Percentiles rank a stretch among this genome's conserved stretches.
Evolutionary conservation across 35 echinoderm and acorn worm genomes (phyloP).

Genomic region (Apostichopus californicus): DNA sequence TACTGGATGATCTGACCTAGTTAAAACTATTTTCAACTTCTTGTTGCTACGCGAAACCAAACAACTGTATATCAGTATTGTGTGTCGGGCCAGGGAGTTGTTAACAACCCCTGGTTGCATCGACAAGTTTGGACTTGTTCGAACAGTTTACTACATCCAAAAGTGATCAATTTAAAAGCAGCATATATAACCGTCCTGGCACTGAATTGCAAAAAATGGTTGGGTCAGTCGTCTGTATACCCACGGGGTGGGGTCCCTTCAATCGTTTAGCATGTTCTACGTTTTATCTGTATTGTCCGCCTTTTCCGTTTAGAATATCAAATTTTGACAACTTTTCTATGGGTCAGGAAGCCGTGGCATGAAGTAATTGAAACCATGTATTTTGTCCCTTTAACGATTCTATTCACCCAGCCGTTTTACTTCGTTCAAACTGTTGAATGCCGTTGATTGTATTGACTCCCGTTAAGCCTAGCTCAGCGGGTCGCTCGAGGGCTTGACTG

Average conservation of each 20-base stretch:
- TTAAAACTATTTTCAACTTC: neutral
- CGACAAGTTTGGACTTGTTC: neutral
- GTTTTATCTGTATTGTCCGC: conserved; percentile 7
- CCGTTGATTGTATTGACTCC: conserved; percentile 36
- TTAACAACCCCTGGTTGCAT: neutral
- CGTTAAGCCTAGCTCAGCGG: conserved; percentile 31
- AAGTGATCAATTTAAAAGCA: too few species aligned
- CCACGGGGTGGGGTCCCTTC: too few species aligned
- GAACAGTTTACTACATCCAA: too few species aligned
- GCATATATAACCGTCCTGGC: too few species aligned
- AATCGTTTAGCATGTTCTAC: neutral
- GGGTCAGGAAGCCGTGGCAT: conserved; percentile 37
- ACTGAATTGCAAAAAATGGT: too few species aligned
- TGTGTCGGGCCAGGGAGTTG: neutral
- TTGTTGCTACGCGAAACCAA: neutral
- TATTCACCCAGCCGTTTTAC: neutral
- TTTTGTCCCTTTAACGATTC: conserved; percentile 32
- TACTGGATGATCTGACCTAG: neutral
- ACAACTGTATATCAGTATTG: neutral
- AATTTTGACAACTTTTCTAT: conserved; percentile 13
- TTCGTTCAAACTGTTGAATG: neutral
- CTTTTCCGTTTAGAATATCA: conserved; percentile 34
- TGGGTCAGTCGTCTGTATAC: too few species aligned
- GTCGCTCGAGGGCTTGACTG: conserved; percentile 32
- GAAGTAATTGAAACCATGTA: conserved; percentile 47